A percentile compares a stretch with the other conserved stretches of the same genome.
phyloP scores from a whole-genome alignment of 1,140 invertebrate species.

The Sarcophaga peregrina region DNA sequence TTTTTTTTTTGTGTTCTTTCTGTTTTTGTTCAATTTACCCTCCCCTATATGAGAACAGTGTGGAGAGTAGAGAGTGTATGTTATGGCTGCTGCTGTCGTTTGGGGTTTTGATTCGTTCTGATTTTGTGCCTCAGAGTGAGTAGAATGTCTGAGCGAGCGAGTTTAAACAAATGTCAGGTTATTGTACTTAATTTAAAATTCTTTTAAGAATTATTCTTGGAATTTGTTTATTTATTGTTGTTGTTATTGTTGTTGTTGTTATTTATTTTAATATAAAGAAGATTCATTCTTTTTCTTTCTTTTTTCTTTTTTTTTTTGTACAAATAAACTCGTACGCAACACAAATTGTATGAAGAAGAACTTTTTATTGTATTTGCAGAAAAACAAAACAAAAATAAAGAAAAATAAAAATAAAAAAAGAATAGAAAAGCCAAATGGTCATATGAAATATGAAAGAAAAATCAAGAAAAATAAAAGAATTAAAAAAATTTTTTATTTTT shows the following conservation, averaged over 20 bases:
- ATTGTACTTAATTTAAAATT: slow-evolving; percentile 28
- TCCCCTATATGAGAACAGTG: too few species aligned
- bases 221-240: slow-evolving; percentile 15
- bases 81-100: not conserved
- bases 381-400: not conserved
- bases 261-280: slow-evolving; percentile 1
- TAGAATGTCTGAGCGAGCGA: not conserved
- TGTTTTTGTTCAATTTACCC: too few species aligned
- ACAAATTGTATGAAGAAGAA: too few species aligned
- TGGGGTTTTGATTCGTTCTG: not conserved
- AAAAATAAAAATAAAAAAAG: not conserved
- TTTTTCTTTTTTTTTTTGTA: not conserved
- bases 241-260: not conserved
- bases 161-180: not conserved
- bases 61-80: too few species aligned
- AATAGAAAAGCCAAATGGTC: not conserved
- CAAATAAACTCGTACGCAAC: too few species aligned
- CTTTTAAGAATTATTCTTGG: slow-evolving; percentile 18
- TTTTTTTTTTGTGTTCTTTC: too few species aligned
- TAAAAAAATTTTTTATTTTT: slow-evolving; percentile 1
- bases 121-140: too few species aligned
- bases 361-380: slow-evolving; percentile 1
- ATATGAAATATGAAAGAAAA: not conserved
- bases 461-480: not conserved
- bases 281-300: not conserved